Evolutionary conservation across 1,140 invertebrate genomes (phyloP).

Genomic region (Ylistrum balloti): DNA sequence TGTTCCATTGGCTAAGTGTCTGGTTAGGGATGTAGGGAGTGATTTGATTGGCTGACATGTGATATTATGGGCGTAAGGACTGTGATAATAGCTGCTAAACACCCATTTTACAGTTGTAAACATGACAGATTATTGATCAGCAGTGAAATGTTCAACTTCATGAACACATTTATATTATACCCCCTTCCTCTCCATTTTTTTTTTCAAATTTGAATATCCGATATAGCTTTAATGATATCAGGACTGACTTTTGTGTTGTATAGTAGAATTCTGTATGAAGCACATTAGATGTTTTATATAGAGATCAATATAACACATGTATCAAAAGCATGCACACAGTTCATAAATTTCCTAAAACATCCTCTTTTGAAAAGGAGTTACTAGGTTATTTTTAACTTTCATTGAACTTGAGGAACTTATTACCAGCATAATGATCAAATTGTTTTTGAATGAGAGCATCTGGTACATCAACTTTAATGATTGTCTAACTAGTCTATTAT

Average conservation of each 20-base stretch:
- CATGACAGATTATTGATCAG: neutral
- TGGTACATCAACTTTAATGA: neutral
- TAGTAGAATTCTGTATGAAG: neutral
- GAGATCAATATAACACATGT: neutral
- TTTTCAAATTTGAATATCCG: too few species aligned
- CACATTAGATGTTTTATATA: neutral
- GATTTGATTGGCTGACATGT: neutral
- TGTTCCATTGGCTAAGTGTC: neutral
- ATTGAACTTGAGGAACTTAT: too few species aligned
- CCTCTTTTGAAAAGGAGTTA: too few species aligned
- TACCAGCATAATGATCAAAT: neutral
- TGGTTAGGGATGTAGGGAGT: slow-evolving; percentile 13
- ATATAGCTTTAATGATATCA: neutral
- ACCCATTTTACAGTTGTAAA: neutral
- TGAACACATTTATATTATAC: too few species aligned
- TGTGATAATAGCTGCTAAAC: slow-evolving; percentile 34
- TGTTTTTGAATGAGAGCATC: neutral
- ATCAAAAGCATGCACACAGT: neutral
- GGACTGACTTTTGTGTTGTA: neutral
- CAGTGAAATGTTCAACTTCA: neutral
- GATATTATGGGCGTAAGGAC: neutral
- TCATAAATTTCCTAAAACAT: neutral
- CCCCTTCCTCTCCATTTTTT: too few species aligned
- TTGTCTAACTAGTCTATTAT: too few species aligned
- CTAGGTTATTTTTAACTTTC: too few species aligned